phyloP scores from a whole-genome alignment of 2,797 vertebrate species.

The Lacerta agilis region DNA sequence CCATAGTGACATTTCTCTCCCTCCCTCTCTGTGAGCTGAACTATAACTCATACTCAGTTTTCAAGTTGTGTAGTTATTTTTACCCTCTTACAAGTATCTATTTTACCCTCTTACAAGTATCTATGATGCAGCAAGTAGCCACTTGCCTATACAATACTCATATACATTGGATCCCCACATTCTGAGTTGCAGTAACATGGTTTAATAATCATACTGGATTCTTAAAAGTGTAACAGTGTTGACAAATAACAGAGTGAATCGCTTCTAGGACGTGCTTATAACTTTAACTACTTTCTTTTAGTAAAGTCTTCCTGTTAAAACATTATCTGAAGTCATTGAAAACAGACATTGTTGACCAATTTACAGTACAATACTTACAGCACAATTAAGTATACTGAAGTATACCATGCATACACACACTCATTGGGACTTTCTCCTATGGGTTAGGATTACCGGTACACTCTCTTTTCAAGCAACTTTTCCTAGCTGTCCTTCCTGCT shows the following conservation, averaged over 20 bases:
- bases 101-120: neutral
- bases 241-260: neutral
- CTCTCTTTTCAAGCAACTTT: neutral
- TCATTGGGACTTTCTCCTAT: too few relatives aligned
- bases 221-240: neutral
- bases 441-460: too few relatives aligned
- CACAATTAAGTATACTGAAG: too few relatives aligned
- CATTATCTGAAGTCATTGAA: neutral
- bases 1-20: constrained; percentile 10
- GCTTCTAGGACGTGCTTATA: neutral
- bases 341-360: neutral
- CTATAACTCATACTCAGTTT: constrained; percentile 12
- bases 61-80: neutral
- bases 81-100: neutral
- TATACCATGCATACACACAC: too few relatives aligned
- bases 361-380: neutral
- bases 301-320: neutral
- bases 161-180: neutral
- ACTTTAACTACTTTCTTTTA: neutral
- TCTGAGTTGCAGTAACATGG: neutral
- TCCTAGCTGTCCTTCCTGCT: neutral
- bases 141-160: neutral
- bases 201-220: neutral
- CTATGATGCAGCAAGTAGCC: neutral
- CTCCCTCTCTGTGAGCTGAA: too few relatives aligned